Conservation (phyloP, 2,888 invertebrate genomes). For the Parnassius smintheus region DNA sequence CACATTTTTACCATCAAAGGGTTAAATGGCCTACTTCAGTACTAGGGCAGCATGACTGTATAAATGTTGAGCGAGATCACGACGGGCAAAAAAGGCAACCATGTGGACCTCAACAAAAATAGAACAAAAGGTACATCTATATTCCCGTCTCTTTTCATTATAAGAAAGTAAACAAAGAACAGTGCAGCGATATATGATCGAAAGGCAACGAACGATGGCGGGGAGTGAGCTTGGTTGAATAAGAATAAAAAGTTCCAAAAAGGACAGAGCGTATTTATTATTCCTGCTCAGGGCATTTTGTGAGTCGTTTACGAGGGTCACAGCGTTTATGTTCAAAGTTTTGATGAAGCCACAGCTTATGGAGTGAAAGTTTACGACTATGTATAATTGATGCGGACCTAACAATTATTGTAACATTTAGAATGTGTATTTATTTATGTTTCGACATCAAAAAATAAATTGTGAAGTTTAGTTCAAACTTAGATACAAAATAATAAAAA, state of each 20-base stretch:
- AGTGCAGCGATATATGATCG: neutral
- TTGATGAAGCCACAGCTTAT: slow-evolving; percentile 22
- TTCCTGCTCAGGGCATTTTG: slow-evolving; percentile 3
- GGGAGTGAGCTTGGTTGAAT: slow-evolving; percentile 11
- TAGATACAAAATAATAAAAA: too few species aligned
- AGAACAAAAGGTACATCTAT: slow-evolving; percentile 15
- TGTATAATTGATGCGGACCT: neutral
- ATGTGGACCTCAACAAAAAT: slow-evolving; percentile 33
- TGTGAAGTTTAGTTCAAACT: too few species aligned
- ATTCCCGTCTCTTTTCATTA: slow-evolving; percentile 16
- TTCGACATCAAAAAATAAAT: too few species aligned
- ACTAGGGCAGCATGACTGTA: slow-evolving; percentile 52
- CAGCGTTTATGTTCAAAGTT: slow-evolving; percentile 22
- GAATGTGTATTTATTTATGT: too few species aligned
- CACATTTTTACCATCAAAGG: slow-evolving; percentile 37
- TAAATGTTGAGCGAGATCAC: slow-evolving; percentile 32
- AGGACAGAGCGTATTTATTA: slow-evolving; percentile 14
- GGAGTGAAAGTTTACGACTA: slow-evolving; percentile 9
- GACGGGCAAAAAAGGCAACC: slow-evolving; percentile 33
- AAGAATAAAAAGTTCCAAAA: slow-evolving; percentile 22
- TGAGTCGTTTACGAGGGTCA: slow-evolving; percentile 6
- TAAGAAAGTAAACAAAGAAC: neutral
- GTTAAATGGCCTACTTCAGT: slow-evolving; percentile 57
- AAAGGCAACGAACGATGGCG: slow-evolving; percentile 16
- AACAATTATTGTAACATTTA: too few species aligned